A percentile compares a stretch with the other conserved stretches of the same genome.
Conservation (phyloP, 2,113 vertebrate species). For the Uria lomvia region DNA sequence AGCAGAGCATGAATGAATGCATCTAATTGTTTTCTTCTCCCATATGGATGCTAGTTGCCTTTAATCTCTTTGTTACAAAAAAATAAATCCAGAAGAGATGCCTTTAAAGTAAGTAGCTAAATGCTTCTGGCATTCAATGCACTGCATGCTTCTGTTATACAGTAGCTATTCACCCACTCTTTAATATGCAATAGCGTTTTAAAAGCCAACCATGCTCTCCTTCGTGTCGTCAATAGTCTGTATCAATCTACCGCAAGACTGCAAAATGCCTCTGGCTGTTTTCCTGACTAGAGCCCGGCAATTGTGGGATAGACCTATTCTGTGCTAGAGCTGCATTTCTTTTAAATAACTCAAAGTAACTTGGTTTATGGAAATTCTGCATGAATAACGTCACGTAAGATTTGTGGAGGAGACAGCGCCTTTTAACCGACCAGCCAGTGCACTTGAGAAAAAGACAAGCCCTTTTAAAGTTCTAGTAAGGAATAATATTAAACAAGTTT, state of each 20-base stretch:
- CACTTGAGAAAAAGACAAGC: neutral
- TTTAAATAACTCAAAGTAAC: neutral
- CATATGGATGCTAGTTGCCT: neutral
- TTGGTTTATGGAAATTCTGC: neutral
- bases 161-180: neutral
- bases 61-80: neutral
- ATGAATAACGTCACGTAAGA: neutral
- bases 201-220: neutral
- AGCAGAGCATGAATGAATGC: neutral
- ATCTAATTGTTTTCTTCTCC: neutral
- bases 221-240: neutral
- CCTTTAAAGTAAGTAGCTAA: neutral
- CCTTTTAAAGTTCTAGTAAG: neutral
- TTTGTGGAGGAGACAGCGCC: neutral
- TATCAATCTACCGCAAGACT: neutral
- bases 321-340: neutral
- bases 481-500: neutral
- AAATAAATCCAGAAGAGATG: neutral
- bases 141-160: neutral
- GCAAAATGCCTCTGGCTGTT: conserved; percentile 2
- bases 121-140: neutral
- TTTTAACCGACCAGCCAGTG: neutral
- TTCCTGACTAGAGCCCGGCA: neutral
- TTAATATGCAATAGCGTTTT: neutral
- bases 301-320: neutral